These are phyloP conservation scores for Mola mola DNA, from an alignment of 2,113 vertebrate genomes.

Conservation along the genomic window DNA sequence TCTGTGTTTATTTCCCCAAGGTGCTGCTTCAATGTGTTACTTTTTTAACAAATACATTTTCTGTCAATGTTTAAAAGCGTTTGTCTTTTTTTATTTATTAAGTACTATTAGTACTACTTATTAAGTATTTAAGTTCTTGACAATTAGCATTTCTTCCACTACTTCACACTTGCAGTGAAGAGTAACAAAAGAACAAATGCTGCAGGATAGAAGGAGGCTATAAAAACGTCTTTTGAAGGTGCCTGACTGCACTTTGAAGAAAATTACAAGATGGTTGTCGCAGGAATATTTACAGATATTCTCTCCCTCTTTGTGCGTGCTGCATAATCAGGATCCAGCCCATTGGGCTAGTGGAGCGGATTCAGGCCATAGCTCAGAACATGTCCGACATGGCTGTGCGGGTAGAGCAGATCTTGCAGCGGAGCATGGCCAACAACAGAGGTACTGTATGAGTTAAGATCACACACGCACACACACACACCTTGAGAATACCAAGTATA, in stretches of 20 bases:
- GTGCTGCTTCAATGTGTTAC: constrained; percentile 40
- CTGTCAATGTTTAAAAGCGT: constrained; percentile 63
- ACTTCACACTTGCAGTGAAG: constrained; percentile 22
- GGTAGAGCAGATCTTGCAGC: constrained; percentile 94
- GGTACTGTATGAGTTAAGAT: constrained; percentile 73
- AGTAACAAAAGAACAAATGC: constrained; percentile 22
- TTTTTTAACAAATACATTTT: constrained; percentile 61
- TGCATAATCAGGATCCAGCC: constrained; percentile 84
- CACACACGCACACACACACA: constrained; percentile 5
- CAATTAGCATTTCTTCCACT: constrained; percentile 62
- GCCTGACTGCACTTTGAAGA: constrained; percentile 11
- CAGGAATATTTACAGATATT: background rate
- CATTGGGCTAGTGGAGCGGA: constrained; percentile 89
- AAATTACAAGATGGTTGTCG: background rate
- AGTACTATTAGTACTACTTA: too few relatives aligned
- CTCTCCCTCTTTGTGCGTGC: background rate
- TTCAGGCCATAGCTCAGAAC: constrained; percentile 97
- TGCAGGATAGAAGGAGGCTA: constrained; percentile 2
- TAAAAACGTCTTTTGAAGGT: constrained; percentile 9
- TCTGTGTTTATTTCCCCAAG: constrained; percentile 23
- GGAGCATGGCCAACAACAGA: constrained; percentile 85
- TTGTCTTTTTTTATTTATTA: constrained; percentile 68
- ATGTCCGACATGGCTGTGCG: constrained; percentile 93
- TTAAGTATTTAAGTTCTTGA: constrained; percentile 57
- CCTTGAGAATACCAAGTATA: constrained; percentile 23